Conservation (phyloP, 2,888 invertebrate genomes). For the Hesperia comma region DNA sequence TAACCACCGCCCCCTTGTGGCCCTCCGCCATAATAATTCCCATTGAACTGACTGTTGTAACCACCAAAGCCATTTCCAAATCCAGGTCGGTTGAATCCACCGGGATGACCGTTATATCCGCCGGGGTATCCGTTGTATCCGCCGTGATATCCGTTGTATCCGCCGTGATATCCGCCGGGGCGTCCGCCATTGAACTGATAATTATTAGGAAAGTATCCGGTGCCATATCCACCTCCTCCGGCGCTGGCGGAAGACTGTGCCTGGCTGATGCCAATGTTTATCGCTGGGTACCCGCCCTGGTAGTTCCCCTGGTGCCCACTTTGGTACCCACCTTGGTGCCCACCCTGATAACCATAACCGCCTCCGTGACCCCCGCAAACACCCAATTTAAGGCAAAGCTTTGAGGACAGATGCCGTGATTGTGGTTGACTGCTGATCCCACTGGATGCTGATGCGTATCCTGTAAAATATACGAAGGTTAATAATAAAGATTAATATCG, state of each 20-base stretch:
- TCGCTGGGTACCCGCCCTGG: slow-evolving; percentile 54
- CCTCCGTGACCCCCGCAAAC: slow-evolving; percentile 53
- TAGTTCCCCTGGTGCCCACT: slow-evolving; percentile 45
- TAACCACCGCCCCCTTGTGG: slow-evolving; percentile 40
- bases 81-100: slow-evolving; percentile 55
- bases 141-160: slow-evolving; percentile 42
- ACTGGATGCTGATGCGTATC: slow-evolving; percentile 43
- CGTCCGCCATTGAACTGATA: slow-evolving; percentile 45
- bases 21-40: slow-evolving; percentile 62
- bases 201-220: slow-evolving; percentile 52
- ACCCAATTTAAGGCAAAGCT: slow-evolving; percentile 63
- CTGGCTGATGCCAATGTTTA: slow-evolving; percentile 77
- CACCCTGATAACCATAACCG: slow-evolving; percentile 45
- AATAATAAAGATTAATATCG: no score
- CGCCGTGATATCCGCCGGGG: slow-evolving; percentile 44
- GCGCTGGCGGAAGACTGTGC: slow-evolving; percentile 73
- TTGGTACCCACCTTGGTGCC: slow-evolving; percentile 45
- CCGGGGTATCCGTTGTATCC: slow-evolving; percentile 44
- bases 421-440: slow-evolving; percentile 47
- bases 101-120: slow-evolving; percentile 40
- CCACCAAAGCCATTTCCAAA: slow-evolving; percentile 62
- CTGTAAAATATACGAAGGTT: slow-evolving; percentile 2
- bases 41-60: slow-evolving; percentile 72
- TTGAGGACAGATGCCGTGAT: slow-evolving; percentile 58
- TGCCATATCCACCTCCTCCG: slow-evolving; percentile 62